Conservation (phyloP, 2,888 invertebrate genomes). For the Tipula confusa region DNA sequence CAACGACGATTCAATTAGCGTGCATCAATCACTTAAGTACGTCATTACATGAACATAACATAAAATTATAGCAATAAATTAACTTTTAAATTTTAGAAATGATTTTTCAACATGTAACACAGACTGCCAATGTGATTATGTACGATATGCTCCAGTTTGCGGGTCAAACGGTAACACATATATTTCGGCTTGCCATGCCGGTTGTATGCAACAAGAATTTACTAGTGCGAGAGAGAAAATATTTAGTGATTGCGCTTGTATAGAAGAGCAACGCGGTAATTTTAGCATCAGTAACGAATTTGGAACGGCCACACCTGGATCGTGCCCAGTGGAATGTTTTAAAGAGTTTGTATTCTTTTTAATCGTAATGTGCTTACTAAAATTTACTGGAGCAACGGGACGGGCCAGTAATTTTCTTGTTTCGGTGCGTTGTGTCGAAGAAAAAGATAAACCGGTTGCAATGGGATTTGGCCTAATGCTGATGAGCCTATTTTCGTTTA, state of each 20-base stretch:
- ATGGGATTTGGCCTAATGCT: slow-evolving; percentile 66
- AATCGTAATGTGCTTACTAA: slow-evolving; percentile 55
- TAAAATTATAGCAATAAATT: not conserved
- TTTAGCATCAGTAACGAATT: not conserved
- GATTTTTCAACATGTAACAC: slow-evolving; percentile 54
- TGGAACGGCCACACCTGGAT: slow-evolving; percentile 53
- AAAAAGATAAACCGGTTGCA: slow-evolving; percentile 67
- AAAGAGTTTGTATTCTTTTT: slow-evolving; percentile 55
- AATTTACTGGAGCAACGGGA: slow-evolving; percentile 58
- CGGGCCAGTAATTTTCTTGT: slow-evolving; percentile 61
- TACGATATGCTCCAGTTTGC: slow-evolving; percentile 70
- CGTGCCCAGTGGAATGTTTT: slow-evolving; percentile 57
- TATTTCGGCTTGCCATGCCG: slow-evolving; percentile 77
- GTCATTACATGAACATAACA: not conserved
- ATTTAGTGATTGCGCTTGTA: slow-evolving; percentile 33
- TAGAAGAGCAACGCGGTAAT: not conserved
- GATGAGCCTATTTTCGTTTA: slow-evolving; percentile 66
- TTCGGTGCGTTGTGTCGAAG: slow-evolving; percentile 62
- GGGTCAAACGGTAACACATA: slow-evolving; percentile 62
- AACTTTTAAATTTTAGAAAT: not conserved
- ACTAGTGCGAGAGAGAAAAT: not conserved
- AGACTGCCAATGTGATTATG: slow-evolving; percentile 64
- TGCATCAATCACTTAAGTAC: slow-evolving; percentile 39
- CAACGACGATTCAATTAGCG: slow-evolving; percentile 53
- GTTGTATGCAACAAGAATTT: slow-evolving; percentile 53